Evolutionary conservation across 2,797 vertebrate genomes (phyloP), one percentile per base, ranked within the genome.

Genomic region (Acridotheres tristis): DNA sequence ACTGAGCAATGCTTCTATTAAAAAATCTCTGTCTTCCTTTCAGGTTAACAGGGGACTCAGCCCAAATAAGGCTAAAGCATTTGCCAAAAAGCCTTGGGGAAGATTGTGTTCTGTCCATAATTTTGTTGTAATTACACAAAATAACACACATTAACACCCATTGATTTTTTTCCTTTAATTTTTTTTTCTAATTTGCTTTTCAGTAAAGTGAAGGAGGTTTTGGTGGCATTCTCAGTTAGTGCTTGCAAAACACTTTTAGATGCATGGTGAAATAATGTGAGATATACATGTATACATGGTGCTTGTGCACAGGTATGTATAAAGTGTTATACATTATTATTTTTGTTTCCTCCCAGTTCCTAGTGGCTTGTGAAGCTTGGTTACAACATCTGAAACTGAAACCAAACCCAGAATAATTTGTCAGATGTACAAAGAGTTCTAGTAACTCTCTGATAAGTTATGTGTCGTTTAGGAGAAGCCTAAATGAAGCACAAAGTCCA

Each of bases 241-340:
- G 11, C 15, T 36, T 29, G 26, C 59, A 59, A 73, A 93, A 13
- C 36, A 38, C 18, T 84, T 96, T 69, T 51, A 63, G 38, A 48
- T 66, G 40, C 51, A 10, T 12, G 10, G 36, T 73, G 42, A 84
- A 86, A 62, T 63, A 36, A 53, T 11, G 7, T 32, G 25, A 38
- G 27, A 30, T 21, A 27, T 5, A 19, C 21, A 10, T 3, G 12
- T 5, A 7, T 20, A 29, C 1, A 3, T 10, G 6, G 22, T 36
- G 26, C 29, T 22, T 1, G 2, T 43, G 26, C 43, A 58, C 1
- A 53, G 27, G 5, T 57, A 3, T 0, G 0, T 54, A 25, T n/a
- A 14, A 71, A 58, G 10, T 3, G 5, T 45, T 68, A 48, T 5
- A 27, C n/a, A 11, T 26, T 53, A 50, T 51, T 62, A 8, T 61